Evolutionary conservation across 1,140 invertebrate species (phyloP).

Genomic region (Agrypnia vestita): DNA sequence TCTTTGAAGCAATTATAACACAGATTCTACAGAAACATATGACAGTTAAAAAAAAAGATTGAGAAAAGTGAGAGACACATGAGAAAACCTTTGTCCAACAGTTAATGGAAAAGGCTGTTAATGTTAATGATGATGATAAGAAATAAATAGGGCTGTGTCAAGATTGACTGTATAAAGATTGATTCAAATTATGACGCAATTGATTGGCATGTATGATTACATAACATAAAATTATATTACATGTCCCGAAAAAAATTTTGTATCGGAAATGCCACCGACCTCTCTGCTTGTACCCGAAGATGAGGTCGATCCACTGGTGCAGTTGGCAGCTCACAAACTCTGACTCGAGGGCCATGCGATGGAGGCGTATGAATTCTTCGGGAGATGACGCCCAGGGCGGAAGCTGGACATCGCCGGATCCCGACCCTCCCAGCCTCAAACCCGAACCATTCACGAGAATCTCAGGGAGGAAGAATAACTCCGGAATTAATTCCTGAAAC

Average conservation of each 20-base stretch:
- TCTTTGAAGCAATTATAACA: no score
- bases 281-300: constrained; percentile 99
- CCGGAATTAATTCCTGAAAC: constrained; percentile 94
- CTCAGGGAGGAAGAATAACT: constrained; percentile 99
- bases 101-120: no score
- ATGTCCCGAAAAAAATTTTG: neutral
- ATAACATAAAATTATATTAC: no score
- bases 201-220: no score
- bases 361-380: constrained; percentile 97
- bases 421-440: constrained; percentile 91
- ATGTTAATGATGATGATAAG: no score
- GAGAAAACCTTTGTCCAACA: no score
- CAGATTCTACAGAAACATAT: no score
- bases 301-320: constrained; percentile 99
- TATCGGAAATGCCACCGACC: constrained; percentile 72
- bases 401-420: constrained; percentile 92
- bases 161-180: no score
- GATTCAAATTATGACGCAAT: no score
- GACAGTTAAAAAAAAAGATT: no score
- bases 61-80: no score
- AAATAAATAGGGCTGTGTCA: no score
- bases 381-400: constrained; percentile 97
- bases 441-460: constrained; percentile 95
- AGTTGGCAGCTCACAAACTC: constrained; percentile 99
- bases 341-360: constrained; percentile 98